These are phyloP conservation scores for Rhynchonycteris naso DNA, from an alignment of 2,797 vertebrate species.

Conservation along the genomic window DNA sequence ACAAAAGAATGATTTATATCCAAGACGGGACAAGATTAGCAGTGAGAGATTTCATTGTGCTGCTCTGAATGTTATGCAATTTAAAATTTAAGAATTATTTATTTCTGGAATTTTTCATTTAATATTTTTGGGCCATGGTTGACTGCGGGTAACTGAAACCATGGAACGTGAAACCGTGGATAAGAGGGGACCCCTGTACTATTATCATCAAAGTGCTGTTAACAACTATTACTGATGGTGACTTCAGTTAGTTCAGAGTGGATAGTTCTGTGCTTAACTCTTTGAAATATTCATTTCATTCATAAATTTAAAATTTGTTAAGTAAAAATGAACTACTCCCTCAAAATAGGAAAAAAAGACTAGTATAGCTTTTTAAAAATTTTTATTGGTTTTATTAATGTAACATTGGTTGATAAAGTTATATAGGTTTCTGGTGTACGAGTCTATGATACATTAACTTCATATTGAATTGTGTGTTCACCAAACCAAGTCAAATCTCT, in stretches of 20 bases:
- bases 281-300: constrained; percentile 33
- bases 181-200: not conserved
- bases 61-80: not conserved
- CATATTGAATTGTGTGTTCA: too few relatives aligned
- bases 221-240: not conserved
- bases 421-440: too few relatives aligned
- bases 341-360: not conserved
- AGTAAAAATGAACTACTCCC: not conserved
- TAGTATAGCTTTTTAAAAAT: not conserved
- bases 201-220: not conserved
- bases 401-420: too few relatives aligned
- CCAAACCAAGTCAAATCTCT: too few relatives aligned
- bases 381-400: too few relatives aligned
- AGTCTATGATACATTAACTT: too few relatives aligned
- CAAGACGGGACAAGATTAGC: not conserved
- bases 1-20: not conserved
- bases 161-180: not conserved
- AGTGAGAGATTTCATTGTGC: not conserved
- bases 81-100: not conserved
- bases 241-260: not conserved
- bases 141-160: not conserved
- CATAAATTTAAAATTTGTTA: constrained; percentile 1
- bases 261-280: not conserved
- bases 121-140: not conserved
- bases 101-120: not conserved